Conservation (phyloP, 1,140 invertebrate species). For the Drosophila tristis region DNA sequence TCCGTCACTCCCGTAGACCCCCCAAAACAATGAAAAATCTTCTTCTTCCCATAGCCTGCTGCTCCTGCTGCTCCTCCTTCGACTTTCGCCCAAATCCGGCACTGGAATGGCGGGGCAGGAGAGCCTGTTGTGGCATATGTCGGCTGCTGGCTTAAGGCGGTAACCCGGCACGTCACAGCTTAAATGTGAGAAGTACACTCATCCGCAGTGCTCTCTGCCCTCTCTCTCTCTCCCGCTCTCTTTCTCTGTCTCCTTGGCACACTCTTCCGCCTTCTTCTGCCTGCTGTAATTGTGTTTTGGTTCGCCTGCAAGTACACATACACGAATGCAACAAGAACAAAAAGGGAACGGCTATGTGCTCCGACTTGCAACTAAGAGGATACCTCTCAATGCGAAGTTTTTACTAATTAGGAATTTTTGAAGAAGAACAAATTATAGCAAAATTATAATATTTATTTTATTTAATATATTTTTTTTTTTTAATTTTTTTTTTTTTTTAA, state of each 20-base stretch:
- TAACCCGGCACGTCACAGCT: conserved; percentile 37
- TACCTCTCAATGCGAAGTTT: too few relatives aligned
- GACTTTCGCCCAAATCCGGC: background rate
- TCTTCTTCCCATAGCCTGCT: conserved; percentile 22
- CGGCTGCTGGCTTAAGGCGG: conserved; percentile 37
- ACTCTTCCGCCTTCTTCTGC: background rate
- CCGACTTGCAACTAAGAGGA: too few relatives aligned
- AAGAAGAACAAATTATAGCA: too few relatives aligned
- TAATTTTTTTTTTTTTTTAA: too few relatives aligned
- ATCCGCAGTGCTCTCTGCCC: background rate
- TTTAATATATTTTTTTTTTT: too few relatives aligned
- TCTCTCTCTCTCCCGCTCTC: background rate
- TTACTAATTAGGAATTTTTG: too few relatives aligned
- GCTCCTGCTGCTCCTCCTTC: conserved; percentile 18
- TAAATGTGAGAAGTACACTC: conserved; percentile 25
- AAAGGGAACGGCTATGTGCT: background rate
- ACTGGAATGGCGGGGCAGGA: too few relatives aligned
- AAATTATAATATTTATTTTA: too few relatives aligned
- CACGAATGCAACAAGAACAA: conserved; percentile 43
- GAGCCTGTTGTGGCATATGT: conserved; percentile 24
- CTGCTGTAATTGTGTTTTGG: conserved; percentile 17
- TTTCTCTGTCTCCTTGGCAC: background rate
- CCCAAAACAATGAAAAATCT: conserved; percentile 32
- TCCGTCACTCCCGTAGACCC: background rate
- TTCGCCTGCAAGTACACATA: conserved; percentile 42